These are phyloP conservation scores for Cyanoliseus patagonus DNA, from an alignment of 2,113 vertebrate genomes.

Conservation along the genomic window DNA sequence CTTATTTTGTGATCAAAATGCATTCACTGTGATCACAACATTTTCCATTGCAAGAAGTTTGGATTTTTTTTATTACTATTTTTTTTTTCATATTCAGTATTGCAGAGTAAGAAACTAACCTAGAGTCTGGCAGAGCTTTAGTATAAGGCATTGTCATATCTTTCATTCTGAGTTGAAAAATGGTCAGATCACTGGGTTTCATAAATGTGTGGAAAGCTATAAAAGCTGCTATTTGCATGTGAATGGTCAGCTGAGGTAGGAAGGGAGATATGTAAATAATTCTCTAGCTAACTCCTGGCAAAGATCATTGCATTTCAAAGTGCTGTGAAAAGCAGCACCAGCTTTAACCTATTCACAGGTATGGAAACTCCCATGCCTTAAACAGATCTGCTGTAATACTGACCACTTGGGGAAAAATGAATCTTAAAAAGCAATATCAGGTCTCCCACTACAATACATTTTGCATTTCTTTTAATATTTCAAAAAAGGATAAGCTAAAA, in stretches of 20 bases:
- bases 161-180: conserved; percentile 35
- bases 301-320: conserved; percentile 57
- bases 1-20: background rate
- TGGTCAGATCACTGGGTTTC: conserved; percentile 20
- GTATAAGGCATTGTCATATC: conserved; percentile 6
- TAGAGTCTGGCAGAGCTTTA: background rate
- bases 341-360: conserved; percentile 40
- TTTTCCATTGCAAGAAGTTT: background rate
- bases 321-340: conserved; percentile 27
- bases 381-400: conserved; percentile 10
- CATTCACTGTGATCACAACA: background rate
- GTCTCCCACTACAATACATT: background rate
- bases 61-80: too few species aligned
- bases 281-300: conserved; percentile 6
- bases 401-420: conserved; percentile 6
- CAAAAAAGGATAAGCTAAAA: background rate
- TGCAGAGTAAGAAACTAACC: background rate
- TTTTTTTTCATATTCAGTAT: background rate
- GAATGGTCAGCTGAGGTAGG: conserved; percentile 55
- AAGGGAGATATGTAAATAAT: conserved; percentile 43
- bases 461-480: conserved; percentile 4
- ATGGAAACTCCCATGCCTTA: conserved; percentile 37
- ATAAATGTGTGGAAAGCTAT: conserved; percentile 40
- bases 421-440: conserved; percentile 1
- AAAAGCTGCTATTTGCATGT: conserved; percentile 52